Base-by-base conservation (phyloP, 2,797 vertebrate genomes). In the Fistularia tabacaria region DNA sequence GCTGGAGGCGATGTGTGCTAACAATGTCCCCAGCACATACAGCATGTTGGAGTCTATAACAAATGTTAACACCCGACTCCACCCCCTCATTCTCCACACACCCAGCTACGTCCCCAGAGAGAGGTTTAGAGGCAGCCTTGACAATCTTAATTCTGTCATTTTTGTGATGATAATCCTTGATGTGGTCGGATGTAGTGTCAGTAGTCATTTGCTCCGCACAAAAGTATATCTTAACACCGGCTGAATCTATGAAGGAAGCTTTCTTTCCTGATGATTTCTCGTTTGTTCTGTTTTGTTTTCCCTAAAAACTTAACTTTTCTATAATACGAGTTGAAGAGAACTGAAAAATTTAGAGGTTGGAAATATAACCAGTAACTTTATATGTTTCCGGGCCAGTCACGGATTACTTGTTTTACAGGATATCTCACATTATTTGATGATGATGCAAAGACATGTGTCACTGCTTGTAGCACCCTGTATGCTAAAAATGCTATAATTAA, bases 11-110 rank as follows among this genome's bases (percentile, higher is more conserved):
- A 89, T 88, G 89, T 86, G 46, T 85, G 87, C 84, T 95, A 97
- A 97, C 92, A 88, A 96, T 92, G 94, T 92, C 94, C 93, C 88
- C 82, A 93, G 95, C 93, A 95, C 92, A 93, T 91, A 92, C 90
- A 88, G 77, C 88, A 86, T 90, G 90, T 89, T 81, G 87, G 82
- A 85, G 87, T 86, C 85, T 83, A 83, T 79, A 72, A 79, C 77
- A 88, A 72, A 90, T 91, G 61, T 71, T 73, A 86, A 71, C 76
- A 81, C 74, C 72, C 71, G 63, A 54, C 62, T 52, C 64, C 71
- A 36, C 58, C 71, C 62, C 63, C 59, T 44, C 46, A 59, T 72
- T 46, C 59, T 70, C 78, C 9, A 86, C 86, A 60, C 66, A 73
- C 88, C 67, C 79, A 64, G 68, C 74, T n/a, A 40, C 1, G 63